Evolutionary conservation across 2,797 vertebrate genomes (phyloP).

Genomic region (Ctenopoma kingsleyae): DNA sequence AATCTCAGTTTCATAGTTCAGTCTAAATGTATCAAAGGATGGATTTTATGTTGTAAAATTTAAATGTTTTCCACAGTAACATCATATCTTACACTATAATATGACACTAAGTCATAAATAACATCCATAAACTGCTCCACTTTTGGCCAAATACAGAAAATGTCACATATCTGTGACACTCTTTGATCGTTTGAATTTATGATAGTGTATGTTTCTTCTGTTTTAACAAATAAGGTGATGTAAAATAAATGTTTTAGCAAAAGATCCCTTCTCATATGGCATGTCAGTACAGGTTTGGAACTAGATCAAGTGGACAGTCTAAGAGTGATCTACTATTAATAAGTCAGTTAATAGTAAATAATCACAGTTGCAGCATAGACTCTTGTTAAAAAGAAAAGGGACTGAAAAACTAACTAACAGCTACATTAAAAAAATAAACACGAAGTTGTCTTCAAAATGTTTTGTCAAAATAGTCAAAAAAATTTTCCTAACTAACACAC

Average conservation of each 20-base stretch:
- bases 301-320: not conserved
- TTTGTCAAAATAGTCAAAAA: not conserved
- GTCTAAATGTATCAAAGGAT: not conserved
- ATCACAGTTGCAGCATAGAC: not conserved
- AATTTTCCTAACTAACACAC: not conserved
- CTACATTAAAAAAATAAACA: not conserved
- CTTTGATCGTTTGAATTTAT: no score
- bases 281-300: not conserved
- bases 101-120: constrained; percentile 59
- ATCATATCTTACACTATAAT: constrained; percentile 55
- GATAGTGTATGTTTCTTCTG: not conserved
- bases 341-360: not conserved
- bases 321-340: not conserved
- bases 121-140: constrained; percentile 35
- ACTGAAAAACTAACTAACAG: not conserved
- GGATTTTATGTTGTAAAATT: constrained; percentile 38
- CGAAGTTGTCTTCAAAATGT: not conserved
- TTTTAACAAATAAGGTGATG: not conserved
- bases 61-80: constrained; percentile 48
- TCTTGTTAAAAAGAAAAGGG: not conserved
- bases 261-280: no score
- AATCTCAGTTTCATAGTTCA: not conserved
- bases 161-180: constrained; percentile 42
- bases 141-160: constrained; percentile 61
- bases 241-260: not conserved